Evolutionary conservation across 1,140 invertebrate genomes (phyloP).

Genomic region (Neodiprion lecontei): DNA sequence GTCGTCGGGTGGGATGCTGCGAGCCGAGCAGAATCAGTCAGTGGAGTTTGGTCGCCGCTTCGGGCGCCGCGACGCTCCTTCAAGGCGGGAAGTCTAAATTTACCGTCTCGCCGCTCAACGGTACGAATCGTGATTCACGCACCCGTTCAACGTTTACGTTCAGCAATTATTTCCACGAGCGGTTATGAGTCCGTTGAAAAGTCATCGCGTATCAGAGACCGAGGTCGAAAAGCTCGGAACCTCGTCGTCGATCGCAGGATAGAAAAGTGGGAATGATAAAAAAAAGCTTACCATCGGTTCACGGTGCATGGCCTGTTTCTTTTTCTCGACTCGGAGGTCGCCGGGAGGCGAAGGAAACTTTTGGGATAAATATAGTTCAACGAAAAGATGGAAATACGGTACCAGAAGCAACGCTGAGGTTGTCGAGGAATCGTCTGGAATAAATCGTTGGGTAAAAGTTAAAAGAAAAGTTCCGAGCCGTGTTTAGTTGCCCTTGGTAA

Average conservation of each 20-base stretch:
- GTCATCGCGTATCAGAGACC: too few relatives aligned
- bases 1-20: constrained; percentile 28
- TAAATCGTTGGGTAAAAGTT: background rate
- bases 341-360: background rate
- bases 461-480: background rate
- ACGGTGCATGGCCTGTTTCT: background rate
- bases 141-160: too few relatives aligned
- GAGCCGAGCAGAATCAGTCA: constrained; percentile 16
- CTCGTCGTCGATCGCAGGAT: background rate
- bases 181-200: too few relatives aligned
- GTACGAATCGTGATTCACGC: background rate
- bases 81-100: constrained; percentile 24
- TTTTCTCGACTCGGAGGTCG: background rate
- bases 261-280: background rate
- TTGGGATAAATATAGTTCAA: background rate
- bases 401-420: too few relatives aligned
- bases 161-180: too few relatives aligned
- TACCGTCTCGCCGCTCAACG: background rate
- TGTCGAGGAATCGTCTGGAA: background rate
- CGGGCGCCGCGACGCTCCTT: constrained; percentile 15
- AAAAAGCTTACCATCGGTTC: background rate
- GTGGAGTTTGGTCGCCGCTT: constrained; percentile 3
- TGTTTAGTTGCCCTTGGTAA: too few relatives aligned
- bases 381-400: too few relatives aligned
- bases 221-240: background rate